phyloP scores from a whole-genome alignment of 2,113 vertebrate genomes.

The Nesospiza acunhae region DNA sequence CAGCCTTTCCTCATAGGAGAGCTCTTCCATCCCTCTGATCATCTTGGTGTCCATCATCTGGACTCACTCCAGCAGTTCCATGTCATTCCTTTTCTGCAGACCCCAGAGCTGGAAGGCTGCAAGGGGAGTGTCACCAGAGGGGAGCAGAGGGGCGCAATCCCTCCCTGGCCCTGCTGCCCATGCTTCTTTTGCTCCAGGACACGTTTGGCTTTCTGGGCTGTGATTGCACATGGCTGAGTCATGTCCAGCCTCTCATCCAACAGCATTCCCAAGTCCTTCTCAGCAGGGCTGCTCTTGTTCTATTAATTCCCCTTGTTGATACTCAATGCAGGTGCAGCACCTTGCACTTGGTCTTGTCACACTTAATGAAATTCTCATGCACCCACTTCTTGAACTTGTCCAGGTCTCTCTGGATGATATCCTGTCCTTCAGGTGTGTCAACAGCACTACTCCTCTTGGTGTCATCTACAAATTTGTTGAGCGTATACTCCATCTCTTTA shows the following conservation, averaged over 20 bases:
- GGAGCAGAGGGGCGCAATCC: accelerated
- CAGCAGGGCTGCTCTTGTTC: background rate
- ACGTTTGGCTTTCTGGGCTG: accelerated
- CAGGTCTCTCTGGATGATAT: background rate
- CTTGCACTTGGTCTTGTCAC: background rate
- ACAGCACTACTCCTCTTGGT: background rate
- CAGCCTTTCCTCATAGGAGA: background rate
- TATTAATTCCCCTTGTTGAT: background rate
- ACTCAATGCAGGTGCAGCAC: accelerated
- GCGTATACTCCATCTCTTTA: background rate
- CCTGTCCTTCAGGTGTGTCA: background rate
- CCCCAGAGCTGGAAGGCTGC: background rate
- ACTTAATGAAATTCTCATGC: background rate
- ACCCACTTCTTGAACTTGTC: background rate
- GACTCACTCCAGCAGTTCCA: too few relatives aligned
- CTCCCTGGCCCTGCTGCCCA: accelerated
- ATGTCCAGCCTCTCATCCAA: background rate
- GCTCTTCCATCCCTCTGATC: background rate
- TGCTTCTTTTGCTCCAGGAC: accelerated
- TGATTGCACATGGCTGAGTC: accelerated
- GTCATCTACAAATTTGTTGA: background rate
- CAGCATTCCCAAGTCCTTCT: background rate
- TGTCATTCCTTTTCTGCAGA: background rate
- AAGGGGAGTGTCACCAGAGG: background rate
- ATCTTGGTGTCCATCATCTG: background rate